phyloP scores from a whole-genome alignment of 2,888 invertebrate species.

The Temnothorax rugatulus region DNA sequence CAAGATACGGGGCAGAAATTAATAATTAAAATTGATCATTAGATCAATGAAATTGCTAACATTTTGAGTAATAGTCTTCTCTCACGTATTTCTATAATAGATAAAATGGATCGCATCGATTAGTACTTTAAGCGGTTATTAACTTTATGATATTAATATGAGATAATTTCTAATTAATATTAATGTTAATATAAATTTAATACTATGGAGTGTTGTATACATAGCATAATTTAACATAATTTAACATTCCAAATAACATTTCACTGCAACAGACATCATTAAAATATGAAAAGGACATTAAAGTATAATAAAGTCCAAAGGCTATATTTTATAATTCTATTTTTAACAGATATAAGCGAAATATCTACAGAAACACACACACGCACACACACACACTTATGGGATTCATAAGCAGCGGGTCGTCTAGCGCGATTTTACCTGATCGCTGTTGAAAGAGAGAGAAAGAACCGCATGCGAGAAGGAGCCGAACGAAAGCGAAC shows the following conservation, averaged over 20 bases:
- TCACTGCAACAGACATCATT: background rate
- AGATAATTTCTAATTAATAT: background rate
- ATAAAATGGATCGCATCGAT: background rate
- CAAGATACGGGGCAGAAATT: background rate
- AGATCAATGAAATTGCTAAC: background rate
- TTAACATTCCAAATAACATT: background rate
- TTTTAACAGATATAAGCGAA: background rate
- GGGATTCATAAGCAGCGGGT: background rate
- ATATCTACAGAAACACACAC: background rate
- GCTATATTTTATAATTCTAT: background rate
- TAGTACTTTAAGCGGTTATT: background rate
- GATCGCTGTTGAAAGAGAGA: background rate
- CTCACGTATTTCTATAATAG: background rate
- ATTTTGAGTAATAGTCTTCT: background rate
- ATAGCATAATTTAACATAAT: background rate
- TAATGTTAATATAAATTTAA: background rate
- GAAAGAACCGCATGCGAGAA: background rate
- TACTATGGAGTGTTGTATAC: background rate
- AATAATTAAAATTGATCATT: background rate
- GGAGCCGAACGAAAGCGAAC: constrained; percentile 18
- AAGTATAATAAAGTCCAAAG: background rate
- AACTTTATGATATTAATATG: background rate
- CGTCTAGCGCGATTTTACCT: constrained; percentile 31
- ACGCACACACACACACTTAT: background rate
- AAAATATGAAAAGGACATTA: constrained; percentile 3